Percentiles rank a stretch among this genome's conserved stretches.
Conservation (phyloP, 23 tunicate genomes). For the Halocynthia roretzi region DNA sequence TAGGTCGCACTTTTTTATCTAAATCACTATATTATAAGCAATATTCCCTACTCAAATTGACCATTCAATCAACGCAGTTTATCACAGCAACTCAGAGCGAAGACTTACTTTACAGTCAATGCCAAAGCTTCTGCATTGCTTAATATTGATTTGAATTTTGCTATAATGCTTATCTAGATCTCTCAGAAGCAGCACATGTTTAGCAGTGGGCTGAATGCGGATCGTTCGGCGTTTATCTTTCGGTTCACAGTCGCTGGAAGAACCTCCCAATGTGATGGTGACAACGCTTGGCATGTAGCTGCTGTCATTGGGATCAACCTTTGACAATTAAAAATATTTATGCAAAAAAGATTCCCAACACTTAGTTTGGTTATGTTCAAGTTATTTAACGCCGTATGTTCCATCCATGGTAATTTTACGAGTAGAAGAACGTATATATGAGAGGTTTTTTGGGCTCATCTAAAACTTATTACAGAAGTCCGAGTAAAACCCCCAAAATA, state of each 20-base stretch:
- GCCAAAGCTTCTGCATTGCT: conserved; percentile 44
- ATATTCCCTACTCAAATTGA: too few species aligned
- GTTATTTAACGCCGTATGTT: neutral
- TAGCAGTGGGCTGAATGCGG: conserved; percentile 46
- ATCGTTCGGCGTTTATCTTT: conserved; percentile 19
- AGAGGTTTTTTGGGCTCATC: too few species aligned
- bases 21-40: too few species aligned
- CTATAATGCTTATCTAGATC: conserved; percentile 28
- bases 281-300: conserved; percentile 57
- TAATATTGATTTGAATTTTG: conserved; percentile 33
- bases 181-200: conserved; percentile 34
- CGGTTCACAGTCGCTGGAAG: conserved; percentile 13
- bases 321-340: neutral
- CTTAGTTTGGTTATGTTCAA: neutral
- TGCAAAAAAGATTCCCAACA: neutral
- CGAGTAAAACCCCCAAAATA: neutral
- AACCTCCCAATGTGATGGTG: conserved; percentile 24
- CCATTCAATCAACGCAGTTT: too few species aligned
- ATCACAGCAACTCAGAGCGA: neutral
- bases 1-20: too few species aligned
- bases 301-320: conserved; percentile 54
- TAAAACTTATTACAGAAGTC: too few species aligned
- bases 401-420: neutral
- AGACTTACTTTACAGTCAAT: conserved; percentile 57
- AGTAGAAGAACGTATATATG: neutral